Conservation (phyloP, 2,888 invertebrate genomes). For the Colletes collaris region DNA sequence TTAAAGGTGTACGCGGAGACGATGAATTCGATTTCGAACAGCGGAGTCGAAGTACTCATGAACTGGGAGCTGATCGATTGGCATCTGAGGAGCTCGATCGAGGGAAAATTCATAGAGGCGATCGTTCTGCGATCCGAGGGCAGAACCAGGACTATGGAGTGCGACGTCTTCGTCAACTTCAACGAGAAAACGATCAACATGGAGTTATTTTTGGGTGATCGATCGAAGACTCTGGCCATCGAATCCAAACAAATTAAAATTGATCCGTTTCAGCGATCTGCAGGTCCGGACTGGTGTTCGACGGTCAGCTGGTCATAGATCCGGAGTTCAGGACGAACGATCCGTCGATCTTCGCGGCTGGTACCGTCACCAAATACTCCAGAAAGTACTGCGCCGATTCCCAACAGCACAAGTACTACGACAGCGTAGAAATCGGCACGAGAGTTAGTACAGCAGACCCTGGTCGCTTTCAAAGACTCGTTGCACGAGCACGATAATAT, state of each 20-base stretch:
- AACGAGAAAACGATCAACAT: constrained; percentile 84
- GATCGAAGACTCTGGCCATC: not conserved
- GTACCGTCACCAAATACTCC: constrained; percentile 87
- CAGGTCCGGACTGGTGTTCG: constrained; percentile 85
- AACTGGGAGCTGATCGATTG: constrained; percentile 85
- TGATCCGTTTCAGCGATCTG: constrained; percentile 84
- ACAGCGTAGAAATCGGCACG: constrained; percentile 87
- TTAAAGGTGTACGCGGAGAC: constrained; percentile 84
- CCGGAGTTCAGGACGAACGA: constrained; percentile 87
- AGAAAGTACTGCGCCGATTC: constrained; percentile 85
- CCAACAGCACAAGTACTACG: constrained; percentile 85
- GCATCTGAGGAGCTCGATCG: constrained; percentile 77
- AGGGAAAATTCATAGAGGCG: constrained; percentile 76
- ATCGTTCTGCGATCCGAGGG: constrained; percentile 84
- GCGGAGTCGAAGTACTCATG: constrained; percentile 83
- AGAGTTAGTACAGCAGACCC: constrained; percentile 82
- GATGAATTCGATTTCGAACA: constrained; percentile 80
- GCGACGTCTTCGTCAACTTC: constrained; percentile 86
- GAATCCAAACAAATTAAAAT: not conserved
- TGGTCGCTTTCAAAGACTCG: no score
- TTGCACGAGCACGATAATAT: no score
- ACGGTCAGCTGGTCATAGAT: constrained; percentile 87
- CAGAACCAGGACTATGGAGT: constrained; percentile 83
- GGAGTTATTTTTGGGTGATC: constrained; percentile 82
- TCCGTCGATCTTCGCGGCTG: constrained; percentile 87